These are phyloP conservation scores for Anomalospiza imberbis DNA, from an alignment of 2,797 vertebrate species.

Conservation along the genomic window DNA sequence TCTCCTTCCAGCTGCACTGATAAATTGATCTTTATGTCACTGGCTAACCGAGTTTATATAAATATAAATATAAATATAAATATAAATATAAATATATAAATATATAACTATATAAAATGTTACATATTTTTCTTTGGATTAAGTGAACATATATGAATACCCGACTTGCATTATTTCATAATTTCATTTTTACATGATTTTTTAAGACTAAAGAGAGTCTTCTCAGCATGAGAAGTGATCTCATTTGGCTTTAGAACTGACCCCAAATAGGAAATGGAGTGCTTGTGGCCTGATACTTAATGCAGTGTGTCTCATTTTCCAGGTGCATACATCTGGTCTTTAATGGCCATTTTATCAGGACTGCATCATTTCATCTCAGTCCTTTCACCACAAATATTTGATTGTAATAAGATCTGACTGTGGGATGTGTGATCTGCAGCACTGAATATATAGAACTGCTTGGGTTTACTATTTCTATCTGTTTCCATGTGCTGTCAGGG, in stretches of 20 bases:
- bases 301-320: conserved; percentile 49
- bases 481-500: background rate
- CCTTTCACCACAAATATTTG: conserved; percentile 45
- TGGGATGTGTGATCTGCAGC: conserved; percentile 4
- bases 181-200: background rate
- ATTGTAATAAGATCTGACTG: conserved; percentile 18
- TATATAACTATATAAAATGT: background rate
- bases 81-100: background rate
- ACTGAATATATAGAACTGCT: background rate
- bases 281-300: conserved; percentile 34
- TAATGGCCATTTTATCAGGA: conserved; percentile 51
- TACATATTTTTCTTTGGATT: background rate
- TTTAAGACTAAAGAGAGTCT: background rate
- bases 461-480: conserved; percentile 4
- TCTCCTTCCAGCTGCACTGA: background rate
- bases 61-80: background rate
- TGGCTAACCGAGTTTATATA: background rate
- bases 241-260: conserved; percentile 39
- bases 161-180: background rate
- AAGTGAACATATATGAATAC: background rate
- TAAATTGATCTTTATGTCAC: background rate
- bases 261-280: conserved; percentile 48
- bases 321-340: conserved; percentile 62
- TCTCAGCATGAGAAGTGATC: conserved; percentile 15
- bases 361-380: conserved; percentile 52